phyloP scores from a whole-genome alignment of 2,113 vertebrate species.

The Chionomys nivalis region DNA sequence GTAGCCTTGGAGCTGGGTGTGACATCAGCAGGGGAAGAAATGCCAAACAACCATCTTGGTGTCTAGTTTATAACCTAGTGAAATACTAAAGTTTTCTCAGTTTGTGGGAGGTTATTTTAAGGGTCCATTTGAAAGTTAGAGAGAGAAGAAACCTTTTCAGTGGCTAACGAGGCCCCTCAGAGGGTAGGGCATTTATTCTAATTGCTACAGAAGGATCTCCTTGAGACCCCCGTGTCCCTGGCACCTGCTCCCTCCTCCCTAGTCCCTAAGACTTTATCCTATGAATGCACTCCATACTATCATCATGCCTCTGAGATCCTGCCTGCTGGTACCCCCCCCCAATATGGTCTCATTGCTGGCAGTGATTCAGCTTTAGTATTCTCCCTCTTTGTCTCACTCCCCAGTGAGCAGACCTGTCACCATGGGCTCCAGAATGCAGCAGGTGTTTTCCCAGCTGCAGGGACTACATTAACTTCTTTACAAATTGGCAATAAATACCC shows the following conservation, averaged over 20 bases:
- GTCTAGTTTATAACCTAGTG: neutral
- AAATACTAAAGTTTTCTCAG: neutral
- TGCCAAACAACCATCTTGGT: too few relatives aligned
- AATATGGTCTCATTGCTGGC: neutral
- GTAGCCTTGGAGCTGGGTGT: neutral
- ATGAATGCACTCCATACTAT: too few relatives aligned
- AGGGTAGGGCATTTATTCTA: neutral
- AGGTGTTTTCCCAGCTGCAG: neutral
- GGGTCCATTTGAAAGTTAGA: neutral
- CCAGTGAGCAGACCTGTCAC: neutral
- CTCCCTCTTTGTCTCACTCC: neutral
- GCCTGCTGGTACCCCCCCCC: too few relatives aligned
- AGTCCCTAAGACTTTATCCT: neutral
- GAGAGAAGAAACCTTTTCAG: neutral
- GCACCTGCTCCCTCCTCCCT: fast-evolving
- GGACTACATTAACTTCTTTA: neutral
- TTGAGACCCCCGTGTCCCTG: neutral
- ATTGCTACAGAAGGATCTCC: too few relatives aligned
- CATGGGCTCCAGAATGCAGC: neutral
- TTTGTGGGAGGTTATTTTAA: constrained; percentile 39
- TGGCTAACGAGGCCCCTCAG: neutral
- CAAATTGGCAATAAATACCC: neutral
- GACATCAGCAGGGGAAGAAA: neutral
- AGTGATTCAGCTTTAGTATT: neutral
- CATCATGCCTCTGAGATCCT: fast-evolving